Percentiles rank a stretch among this genome's conserved stretches.
These are phyloP conservation scores for Ypsolopha scabrella DNA, from an alignment of 2,888 invertebrate species.

Conservation along the genomic window DNA sequence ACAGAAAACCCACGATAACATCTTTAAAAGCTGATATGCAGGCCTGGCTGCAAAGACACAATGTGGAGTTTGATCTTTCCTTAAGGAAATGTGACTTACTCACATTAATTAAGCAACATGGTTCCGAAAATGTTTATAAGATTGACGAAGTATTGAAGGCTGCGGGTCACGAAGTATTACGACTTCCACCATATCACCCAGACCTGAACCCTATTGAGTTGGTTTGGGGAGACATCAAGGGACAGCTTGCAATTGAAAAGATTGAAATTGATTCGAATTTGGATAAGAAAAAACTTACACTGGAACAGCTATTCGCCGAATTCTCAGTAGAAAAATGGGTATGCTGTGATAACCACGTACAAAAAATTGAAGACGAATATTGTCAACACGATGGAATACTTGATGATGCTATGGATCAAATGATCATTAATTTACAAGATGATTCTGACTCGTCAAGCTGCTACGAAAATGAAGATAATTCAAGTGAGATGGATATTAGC, in stretches of 20 bases:
- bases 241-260: not conserved
- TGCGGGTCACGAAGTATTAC: conserved; percentile 1
- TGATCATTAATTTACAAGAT: too few species aligned
- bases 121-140: conserved; percentile 3
- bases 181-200: not conserved
- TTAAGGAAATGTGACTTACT: not conserved
- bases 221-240: not conserved
- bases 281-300: not conserved
- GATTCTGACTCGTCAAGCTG: too few species aligned
- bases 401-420: too few species aligned
- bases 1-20: not conserved
- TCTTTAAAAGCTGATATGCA: not conserved
- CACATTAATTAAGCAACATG: not conserved
- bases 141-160: conserved; percentile 8
- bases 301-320: not conserved
- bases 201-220: not conserved
- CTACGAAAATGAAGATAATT: too few species aligned
- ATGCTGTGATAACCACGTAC: not conserved
- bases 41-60: not conserved
- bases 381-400: too few species aligned
- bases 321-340: not conserved
- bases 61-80: not conserved
- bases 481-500: not conserved
- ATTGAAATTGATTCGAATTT: not conserved
- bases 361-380: too few species aligned